Evolutionary conservation across 23 tunicate species (phyloP).

Genomic region (Ciona savignyi): DNA sequence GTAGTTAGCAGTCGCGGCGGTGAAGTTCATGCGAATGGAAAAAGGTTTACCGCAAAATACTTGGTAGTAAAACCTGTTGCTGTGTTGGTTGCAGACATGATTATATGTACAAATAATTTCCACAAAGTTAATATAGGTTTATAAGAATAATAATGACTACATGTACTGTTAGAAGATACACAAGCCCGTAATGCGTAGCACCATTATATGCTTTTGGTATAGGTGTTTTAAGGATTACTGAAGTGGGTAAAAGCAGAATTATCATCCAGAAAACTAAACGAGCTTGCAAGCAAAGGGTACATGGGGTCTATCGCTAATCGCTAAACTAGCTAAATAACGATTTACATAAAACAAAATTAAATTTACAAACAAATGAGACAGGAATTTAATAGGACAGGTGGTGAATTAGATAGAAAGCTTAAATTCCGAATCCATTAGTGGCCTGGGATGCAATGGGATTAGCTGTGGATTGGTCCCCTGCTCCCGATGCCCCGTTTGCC

Average conservation of each 20-base stretch:
- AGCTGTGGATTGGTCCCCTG: neutral
- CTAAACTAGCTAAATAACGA: no score
- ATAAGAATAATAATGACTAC: neutral
- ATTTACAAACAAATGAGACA: no score
- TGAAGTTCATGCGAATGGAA: no score
- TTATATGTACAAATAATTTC: neutral
- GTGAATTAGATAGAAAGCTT: neutral
- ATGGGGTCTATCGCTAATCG: no score
- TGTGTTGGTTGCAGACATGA: no score
- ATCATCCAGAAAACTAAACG: neutral
- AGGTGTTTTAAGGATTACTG: neutral
- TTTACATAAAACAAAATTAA: no score
- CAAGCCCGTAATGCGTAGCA: neutral
- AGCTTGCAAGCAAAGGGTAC: neutral
- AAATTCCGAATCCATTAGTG: conserved; percentile 12
- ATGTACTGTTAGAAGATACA: neutral
- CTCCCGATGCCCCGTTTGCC: neutral
- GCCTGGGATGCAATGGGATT: conserved; percentile 3
- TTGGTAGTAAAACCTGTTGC: no score
- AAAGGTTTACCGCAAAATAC: no score
- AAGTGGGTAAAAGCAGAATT: neutral
- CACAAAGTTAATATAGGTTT: neutral
- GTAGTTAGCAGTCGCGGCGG: conserved; percentile 1
- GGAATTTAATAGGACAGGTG: neutral
- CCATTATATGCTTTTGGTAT: neutral